A percentile compares a stretch with the other conserved stretches of the same genome.
phyloP scores from a whole-genome alignment of 2,888 invertebrate genomes.

The Drosophila pegasa region DNA sequence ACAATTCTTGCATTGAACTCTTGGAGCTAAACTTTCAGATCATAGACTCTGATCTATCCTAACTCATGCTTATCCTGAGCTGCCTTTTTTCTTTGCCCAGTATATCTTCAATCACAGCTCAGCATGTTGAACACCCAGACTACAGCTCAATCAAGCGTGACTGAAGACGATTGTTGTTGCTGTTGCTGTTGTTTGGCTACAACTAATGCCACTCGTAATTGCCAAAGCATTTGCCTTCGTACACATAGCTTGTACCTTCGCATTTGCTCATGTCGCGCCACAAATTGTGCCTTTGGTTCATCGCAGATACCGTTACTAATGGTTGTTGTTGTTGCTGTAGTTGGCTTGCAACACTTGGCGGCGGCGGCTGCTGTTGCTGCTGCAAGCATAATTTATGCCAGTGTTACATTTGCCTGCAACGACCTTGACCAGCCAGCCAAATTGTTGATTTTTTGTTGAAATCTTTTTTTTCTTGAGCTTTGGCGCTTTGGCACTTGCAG shows the following conservation, averaged over 20 bases:
- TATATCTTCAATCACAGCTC: conserved; percentile 5
- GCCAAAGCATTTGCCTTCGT: conserved; percentile 20
- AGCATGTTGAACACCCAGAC: conserved; percentile 11
- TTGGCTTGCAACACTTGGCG: conserved; percentile 46
- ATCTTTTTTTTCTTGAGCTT: conserved; percentile 3
- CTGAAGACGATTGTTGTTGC: conserved; percentile 44
- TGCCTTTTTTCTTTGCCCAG: conserved; percentile 2
- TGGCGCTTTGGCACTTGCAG: conserved; percentile 42
- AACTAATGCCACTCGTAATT: conserved; percentile 60
- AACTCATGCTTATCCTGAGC: conserved; percentile 24
- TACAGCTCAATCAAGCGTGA: conserved; percentile 49
- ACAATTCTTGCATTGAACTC: conserved; percentile 4
- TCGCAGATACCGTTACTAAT: conserved; percentile 58
- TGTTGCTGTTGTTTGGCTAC: conserved; percentile 30
- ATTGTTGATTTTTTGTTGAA: conserved; percentile 37
- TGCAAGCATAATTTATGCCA: conserved; percentile 74
- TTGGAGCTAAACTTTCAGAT: conserved; percentile 3
- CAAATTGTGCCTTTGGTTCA: conserved; percentile 52
- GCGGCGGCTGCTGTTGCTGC: conserved; percentile 23
- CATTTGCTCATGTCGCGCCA: conserved; percentile 35
- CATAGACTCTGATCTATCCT: conserved; percentile 8
- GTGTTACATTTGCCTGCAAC: conserved; percentile 74
- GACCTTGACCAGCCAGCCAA: conserved; percentile 71
- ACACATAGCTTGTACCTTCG: conserved; percentile 18
- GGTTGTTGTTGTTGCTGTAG: conserved; percentile 20